A percentile compares a stretch with the other conserved stretches of the same genome.
Conservation (phyloP, 2,888 invertebrate species). For the Didymodactylos carnosus region DNA sequence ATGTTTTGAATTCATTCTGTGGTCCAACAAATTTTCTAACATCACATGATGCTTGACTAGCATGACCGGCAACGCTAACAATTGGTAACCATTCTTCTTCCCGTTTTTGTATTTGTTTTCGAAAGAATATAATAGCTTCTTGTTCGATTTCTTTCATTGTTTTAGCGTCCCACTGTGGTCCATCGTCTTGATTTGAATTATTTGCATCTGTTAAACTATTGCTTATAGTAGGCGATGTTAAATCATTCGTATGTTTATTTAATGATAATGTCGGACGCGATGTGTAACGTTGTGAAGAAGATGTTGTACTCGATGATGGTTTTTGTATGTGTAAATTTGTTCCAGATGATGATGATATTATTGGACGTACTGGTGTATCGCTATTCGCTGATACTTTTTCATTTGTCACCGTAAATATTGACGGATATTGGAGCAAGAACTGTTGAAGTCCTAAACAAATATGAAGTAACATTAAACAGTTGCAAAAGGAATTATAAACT, state of each 20-base stretch:
- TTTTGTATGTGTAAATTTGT: background rate
- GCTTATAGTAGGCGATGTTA: too few relatives aligned
- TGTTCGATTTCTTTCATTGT: conserved; percentile 41
- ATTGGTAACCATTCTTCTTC: conserved; percentile 90
- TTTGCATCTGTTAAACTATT: too few relatives aligned
- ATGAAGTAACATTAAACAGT: too few relatives aligned
- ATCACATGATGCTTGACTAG: conserved; percentile 84
- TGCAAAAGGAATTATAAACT: too few relatives aligned
- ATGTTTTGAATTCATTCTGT: conserved; percentile 31
- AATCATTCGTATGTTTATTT: conserved; percentile 12
- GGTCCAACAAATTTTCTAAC: conserved; percentile 46
- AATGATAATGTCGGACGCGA: conserved; percentile 22
- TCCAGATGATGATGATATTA: conserved; percentile 14
- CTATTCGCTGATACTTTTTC: conserved; percentile 22
- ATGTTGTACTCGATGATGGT: too few relatives aligned
- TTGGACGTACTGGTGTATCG: conserved; percentile 16
- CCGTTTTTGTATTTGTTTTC: conserved; percentile 72
- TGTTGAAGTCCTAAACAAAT: conserved; percentile 88
- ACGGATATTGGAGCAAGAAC: conserved; percentile 84
- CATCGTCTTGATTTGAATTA: conserved; percentile 2
- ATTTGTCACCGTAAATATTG: conserved; percentile 79
- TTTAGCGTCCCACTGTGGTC: conserved; percentile 7
- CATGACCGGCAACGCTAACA: conserved; percentile 79
- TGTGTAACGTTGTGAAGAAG: too few relatives aligned
- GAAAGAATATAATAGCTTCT: conserved; percentile 92